Percentiles rank a stretch among this genome's conserved stretches.
These are phyloP conservation scores for Pollimyrus isidori DNA, from an alignment of 2,113 vertebrate species.

Conservation along the genomic window DNA sequence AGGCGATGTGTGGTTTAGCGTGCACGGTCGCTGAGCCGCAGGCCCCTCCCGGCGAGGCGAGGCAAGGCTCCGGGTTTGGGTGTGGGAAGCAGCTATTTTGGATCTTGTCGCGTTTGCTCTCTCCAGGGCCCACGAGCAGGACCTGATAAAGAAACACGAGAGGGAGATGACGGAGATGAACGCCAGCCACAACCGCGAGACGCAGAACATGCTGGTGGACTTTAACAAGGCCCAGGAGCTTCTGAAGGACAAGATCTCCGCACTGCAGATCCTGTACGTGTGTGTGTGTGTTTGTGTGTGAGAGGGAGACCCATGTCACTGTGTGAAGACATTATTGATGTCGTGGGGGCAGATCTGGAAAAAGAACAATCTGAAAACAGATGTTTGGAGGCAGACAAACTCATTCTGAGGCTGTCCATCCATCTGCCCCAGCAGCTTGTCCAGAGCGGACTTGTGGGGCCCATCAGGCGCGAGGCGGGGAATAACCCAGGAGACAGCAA, in stretches of 20 bases:
- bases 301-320: background rate
- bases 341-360: background rate
- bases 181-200: slow-evolving; percentile 83
- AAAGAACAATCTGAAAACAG: background rate
- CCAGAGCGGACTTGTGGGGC: background rate
- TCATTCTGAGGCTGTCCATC: background rate
- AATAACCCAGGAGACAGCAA: background rate
- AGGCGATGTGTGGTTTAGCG: background rate
- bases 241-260: slow-evolving; percentile 97
- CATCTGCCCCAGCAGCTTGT: background rate
- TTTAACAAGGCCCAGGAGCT: slow-evolving; percentile 99
- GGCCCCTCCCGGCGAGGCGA: background rate
- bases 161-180: slow-evolving; percentile 81
- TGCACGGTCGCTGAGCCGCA: background rate
- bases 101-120: background rate
- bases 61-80: background rate
- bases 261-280: slow-evolving; percentile 88
- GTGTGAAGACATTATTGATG: background rate
- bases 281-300: slow-evolving; percentile 10
- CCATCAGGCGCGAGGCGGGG: background rate
- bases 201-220: slow-evolving; percentile 93
- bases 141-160: slow-evolving; percentile 91
- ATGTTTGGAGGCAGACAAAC: background rate
- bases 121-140: slow-evolving; percentile 86
- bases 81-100: background rate